Percentiles rank a stretch among this genome's conserved stretches.
These are phyloP conservation scores for Antedon bifida DNA, from an alignment of 35 echinoderm and acorn worm species.

Conservation along the genomic window DNA sequence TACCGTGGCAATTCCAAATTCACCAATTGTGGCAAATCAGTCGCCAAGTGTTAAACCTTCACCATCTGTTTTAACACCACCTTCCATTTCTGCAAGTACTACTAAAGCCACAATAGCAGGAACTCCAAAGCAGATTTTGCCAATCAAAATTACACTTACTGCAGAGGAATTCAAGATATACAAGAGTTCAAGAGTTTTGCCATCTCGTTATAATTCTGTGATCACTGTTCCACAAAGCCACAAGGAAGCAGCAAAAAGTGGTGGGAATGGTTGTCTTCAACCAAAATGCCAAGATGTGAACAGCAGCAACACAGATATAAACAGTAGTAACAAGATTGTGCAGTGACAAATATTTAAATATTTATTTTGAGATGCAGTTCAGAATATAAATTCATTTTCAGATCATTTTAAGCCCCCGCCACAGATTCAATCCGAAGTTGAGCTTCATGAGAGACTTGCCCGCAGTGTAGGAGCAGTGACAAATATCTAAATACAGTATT, in stretches of 20 bases:
- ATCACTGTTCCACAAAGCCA: too few species aligned
- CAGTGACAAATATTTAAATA: too few species aligned
- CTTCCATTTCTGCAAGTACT: not conserved
- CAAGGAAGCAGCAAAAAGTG: too few species aligned
- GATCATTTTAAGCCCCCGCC: constrained; percentile 16
- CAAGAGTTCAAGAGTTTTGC: not conserved
- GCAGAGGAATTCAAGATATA: not conserved
- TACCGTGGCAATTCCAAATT: not conserved
- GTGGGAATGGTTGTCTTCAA: too few species aligned
- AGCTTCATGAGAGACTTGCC: constrained; percentile 28
- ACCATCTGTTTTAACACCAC: not conserved
- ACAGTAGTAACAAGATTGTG: too few species aligned
- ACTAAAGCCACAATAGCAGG: not conserved
- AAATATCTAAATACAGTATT: too few species aligned
- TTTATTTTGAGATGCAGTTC: too few species aligned
- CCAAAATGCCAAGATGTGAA: too few species aligned
- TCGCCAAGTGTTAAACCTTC: not conserved
- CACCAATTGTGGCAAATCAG: not conserved
- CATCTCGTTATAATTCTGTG: not conserved
- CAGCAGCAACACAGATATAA: too few species aligned
- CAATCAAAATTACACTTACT: not conserved
- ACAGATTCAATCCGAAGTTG: constrained; percentile 17
- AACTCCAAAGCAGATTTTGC: not conserved
- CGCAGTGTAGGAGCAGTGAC: too few species aligned
- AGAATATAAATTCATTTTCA: too few species aligned